These are phyloP conservation scores for Hippopotamyrus pictus DNA, from an alignment of 2,797 vertebrate species.

Conservation along the genomic window DNA sequence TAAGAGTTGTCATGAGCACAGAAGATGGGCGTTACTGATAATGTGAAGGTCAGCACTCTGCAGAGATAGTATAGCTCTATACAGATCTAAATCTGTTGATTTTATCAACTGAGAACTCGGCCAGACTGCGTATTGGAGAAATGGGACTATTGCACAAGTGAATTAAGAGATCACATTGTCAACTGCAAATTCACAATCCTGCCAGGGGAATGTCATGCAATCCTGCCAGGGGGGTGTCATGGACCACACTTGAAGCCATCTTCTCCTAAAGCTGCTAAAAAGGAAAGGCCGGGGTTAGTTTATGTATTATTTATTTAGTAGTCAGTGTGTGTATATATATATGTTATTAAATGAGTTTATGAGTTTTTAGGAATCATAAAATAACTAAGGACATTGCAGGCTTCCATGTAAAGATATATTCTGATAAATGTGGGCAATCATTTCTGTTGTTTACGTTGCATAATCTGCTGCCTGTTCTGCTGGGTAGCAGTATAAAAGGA, in stretches of 20 bases:
- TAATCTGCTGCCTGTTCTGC: neutral
- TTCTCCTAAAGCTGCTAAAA: neutral
- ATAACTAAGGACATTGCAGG: neutral
- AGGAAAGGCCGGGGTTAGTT: neutral
- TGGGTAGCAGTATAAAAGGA: neutral
- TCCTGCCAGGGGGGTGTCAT: neutral
- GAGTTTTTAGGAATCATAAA: neutral
- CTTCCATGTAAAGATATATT: neutral
- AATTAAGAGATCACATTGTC: neutral
- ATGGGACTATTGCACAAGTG: neutral
- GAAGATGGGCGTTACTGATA: neutral
- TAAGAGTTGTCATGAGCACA: neutral
- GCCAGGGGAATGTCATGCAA: neutral
- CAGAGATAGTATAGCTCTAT: neutral
- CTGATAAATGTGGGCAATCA: neutral
- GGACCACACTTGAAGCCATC: neutral
- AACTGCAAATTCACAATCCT: neutral
- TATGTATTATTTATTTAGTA: neutral
- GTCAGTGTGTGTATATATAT: neutral
- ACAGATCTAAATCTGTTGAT: neutral
- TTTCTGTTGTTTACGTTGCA: neutral
- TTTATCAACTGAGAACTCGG: neutral
- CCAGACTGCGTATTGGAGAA: neutral
- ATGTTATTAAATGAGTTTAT: neutral
- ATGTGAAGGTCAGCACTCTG: neutral